Base-by-base conservation (phyloP, 2,113 vertebrate species). In the Podarcis muralis region DNA sequence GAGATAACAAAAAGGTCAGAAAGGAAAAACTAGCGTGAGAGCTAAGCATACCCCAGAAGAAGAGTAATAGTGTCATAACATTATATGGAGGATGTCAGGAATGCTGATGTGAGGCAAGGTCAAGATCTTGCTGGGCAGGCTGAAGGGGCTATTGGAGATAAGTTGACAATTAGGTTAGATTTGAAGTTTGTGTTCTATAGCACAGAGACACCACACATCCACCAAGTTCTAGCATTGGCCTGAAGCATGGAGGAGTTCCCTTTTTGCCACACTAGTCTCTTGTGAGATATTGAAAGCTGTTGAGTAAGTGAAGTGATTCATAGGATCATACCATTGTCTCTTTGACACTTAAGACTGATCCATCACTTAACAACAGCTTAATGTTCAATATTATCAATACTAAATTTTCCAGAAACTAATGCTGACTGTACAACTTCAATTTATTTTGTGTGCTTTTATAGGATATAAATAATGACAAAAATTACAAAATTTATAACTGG, bases 391-490 rank as follows among this genome's bases (percentile, higher is more conserved):
- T 30, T 48, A 20, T 40, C 65, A 23, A 57, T 81, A 57, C 75
- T 72, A 74, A 96, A 96, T 0, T 3, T 94, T 81, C 86, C 95
- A 87, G 87, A 92, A 95, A 87, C 90, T 89, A 68, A 30, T 92
- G 91, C 91, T 90, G 97, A 96, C 98, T 98, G 97, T 98, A 98
- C 98, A 99, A 97, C 97, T 98, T 97, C 93, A 94, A 97, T 99
- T 99, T 99, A 99, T 99, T 99, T 97, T 97, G 97, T 99, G 99
- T 99, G 98, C 97, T 99, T 97, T 98, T 97, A 98, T 98, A 98
- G 97, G 98, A 98, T 99, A 99, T 98, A 99, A 99, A 99, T 99
- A 98, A 99, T 98, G 98, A 98, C 98, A 93, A 98, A 98, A 98
- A 97, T 98, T 99, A 99, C 98, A 98, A 99, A 99, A 99, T 98